Evolutionary conservation across 2,888 invertebrate species (phyloP), one percentile per base, ranked within the genome.

Genomic region (Congeria kusceri): DNA sequence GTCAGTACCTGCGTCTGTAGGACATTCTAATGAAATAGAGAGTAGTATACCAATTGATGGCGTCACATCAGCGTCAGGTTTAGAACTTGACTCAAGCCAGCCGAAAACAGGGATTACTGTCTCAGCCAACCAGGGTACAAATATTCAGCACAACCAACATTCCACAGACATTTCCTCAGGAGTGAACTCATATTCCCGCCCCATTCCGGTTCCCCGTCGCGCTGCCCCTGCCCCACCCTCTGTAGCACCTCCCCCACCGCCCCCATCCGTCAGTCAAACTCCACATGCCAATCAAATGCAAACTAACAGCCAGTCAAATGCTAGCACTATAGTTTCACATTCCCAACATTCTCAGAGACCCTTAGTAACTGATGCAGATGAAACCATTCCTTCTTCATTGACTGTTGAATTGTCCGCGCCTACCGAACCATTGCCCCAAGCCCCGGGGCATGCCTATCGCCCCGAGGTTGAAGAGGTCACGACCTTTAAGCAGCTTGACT

Each of bases 161-260:
- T 72, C 84, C 82, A 29, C 69, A 61, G 7, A 53, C 59, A 39
- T 39, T 39, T 25, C 73, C 71, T 71, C 80, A 75, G 73, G 77
- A 62, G 44, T 56, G 46, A 46, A 29, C 23, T 39, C 57, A 25
- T 71, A 49, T 46, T 62, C 70, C 58, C 74, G 79, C 69, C 83
- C 79, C 67, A 74, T 79, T 64, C 83, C 83, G 47, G 66, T 79
- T 28, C 77, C 82, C 28, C 71, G 77, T 47, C 56, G 81, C 58
- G 63, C 77, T 62, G 65, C 84, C 74, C 67, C 83, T 20, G 32
- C 77, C 63, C 69, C 74, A 76, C 85, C 67, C 32, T 70, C 65
- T 28, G 75, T 68, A 27, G 59, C 70, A 66, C 87, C 74, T 53
- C 86, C 80, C 47, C 86, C 81, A 56, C 85, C 80, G 28, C 83